phyloP scores from a whole-genome alignment of 2,888 invertebrate species.

The Erannis defoliaria region DNA sequence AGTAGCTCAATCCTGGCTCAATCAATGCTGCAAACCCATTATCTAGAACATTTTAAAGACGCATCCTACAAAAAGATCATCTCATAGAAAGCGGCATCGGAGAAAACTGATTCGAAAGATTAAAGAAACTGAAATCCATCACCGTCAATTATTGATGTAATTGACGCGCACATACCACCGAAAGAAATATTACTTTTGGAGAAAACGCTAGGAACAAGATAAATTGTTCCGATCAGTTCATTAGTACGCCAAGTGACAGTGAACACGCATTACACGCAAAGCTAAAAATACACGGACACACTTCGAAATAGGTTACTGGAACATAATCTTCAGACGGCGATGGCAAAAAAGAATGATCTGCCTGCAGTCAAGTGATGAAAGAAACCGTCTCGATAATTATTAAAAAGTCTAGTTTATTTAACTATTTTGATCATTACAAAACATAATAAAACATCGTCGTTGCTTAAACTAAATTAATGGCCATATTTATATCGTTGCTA shows the following conservation, averaged over 20 bases:
- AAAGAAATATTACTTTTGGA: conserved; percentile 51
- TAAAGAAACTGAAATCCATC: conserved; percentile 51
- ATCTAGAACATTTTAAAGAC: conserved; percentile 17
- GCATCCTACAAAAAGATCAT: conserved; percentile 26
- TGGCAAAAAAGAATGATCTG: conserved; percentile 20
- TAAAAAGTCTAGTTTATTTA: no score
- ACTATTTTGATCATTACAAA: no score
- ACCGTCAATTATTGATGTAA: conserved; percentile 47
- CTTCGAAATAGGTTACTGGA: conserved; percentile 61
- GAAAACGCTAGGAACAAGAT: conserved; percentile 55
- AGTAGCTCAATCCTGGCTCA: no score
- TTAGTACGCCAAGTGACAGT: conserved; percentile 52
- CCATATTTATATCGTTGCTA: not conserved
- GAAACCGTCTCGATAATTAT: not conserved
- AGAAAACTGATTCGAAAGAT: conserved; percentile 45
- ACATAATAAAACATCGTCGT: no score
- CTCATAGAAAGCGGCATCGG: conserved; percentile 47
- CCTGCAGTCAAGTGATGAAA: not conserved
- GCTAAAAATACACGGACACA: conserved; percentile 53
- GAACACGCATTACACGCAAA: conserved; percentile 59
- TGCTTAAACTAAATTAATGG: no score
- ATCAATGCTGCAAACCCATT: no score
- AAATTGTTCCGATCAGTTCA: conserved; percentile 56
- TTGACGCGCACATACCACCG: conserved; percentile 50
- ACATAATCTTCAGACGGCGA: conserved; percentile 38